These are phyloP conservation scores for Ctenodactylus gundi DNA, from an alignment of 2,113 vertebrate genomes.

Conservation along the genomic window DNA sequence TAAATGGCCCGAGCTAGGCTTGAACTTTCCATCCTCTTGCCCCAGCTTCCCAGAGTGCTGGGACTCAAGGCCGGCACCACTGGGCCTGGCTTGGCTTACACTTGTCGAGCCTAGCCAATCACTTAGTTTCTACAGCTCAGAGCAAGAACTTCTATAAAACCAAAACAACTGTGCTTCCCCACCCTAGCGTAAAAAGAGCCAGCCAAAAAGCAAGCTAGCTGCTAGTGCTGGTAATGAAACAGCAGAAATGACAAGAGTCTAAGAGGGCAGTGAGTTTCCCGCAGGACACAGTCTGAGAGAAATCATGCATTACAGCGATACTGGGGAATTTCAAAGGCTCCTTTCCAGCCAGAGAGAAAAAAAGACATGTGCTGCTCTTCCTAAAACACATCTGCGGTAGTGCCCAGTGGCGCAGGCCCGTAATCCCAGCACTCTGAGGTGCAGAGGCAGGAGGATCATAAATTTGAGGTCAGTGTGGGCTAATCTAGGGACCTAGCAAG, in stretches of 20 bases:
- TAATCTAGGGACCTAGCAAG: no score
- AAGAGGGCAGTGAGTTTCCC: conserved; percentile 5
- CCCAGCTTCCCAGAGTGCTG: no score
- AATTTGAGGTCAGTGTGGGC: no score
- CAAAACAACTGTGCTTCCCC: neutral
- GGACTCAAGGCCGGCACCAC: no score
- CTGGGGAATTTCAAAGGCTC: neutral
- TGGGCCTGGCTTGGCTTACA: no score
- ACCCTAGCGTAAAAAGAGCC: neutral
- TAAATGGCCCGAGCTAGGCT: no score
- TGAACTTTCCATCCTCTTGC: no score
- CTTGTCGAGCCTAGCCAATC: neutral
- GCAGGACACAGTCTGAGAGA: conserved; percentile 1
- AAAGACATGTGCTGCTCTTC: conserved; percentile 9
- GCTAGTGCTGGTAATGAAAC: neutral
- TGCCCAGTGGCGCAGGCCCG: no score
- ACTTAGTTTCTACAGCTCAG: neutral
- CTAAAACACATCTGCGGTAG: no score
- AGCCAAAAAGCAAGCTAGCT: neutral
- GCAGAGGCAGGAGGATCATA: no score
- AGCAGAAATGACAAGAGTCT: neutral
- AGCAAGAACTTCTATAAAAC: neutral
- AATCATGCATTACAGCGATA: conserved; percentile 3
- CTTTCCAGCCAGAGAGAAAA: neutral
- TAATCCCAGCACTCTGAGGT: no score